Conservation (phyloP, 2,888 invertebrate genomes). For the Perithous albicinctus region DNA sequence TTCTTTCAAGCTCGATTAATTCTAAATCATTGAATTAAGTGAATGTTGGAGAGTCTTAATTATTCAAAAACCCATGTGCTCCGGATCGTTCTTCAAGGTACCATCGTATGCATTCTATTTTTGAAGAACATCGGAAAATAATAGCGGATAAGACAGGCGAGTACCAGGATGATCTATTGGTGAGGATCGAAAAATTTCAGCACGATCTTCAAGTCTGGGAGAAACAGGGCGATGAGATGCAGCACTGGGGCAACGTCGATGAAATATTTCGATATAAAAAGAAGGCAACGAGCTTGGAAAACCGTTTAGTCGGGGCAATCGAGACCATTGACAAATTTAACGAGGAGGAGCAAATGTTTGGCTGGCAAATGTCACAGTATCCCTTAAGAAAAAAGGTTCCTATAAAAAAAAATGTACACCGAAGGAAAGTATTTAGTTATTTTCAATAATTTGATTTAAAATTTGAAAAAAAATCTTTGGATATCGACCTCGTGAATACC, state of each 20-base stretch:
- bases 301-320: constrained; percentile 89
- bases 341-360: constrained; percentile 95
- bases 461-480: too few relatives aligned
- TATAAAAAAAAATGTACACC: too few relatives aligned
- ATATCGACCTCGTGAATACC: too few relatives aligned
- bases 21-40: not conserved
- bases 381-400: constrained; percentile 90
- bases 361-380: constrained; percentile 95
- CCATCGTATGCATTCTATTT: constrained; percentile 91
- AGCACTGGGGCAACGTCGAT: constrained; percentile 94
- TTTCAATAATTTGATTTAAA: too few relatives aligned
- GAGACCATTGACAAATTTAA: constrained; percentile 95
- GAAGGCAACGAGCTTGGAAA: constrained; percentile 92
- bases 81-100: constrained; percentile 86
- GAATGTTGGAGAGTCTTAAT: too few relatives aligned
- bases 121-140: constrained; percentile 93
- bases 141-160: constrained; percentile 93
- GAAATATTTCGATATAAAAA: constrained; percentile 93
- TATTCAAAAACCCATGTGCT: too few relatives aligned
- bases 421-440: too few relatives aligned
- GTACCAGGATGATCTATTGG: constrained; percentile 93
- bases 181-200: constrained; percentile 92
- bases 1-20: not conserved
- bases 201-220: constrained; percentile 93
- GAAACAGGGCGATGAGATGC: constrained; percentile 93